Percentiles rank a stretch among this genome's conserved stretches.
Evolutionary conservation across 2,888 invertebrate genomes (phyloP).

Genomic region (Dicyrtomina minuta): DNA sequence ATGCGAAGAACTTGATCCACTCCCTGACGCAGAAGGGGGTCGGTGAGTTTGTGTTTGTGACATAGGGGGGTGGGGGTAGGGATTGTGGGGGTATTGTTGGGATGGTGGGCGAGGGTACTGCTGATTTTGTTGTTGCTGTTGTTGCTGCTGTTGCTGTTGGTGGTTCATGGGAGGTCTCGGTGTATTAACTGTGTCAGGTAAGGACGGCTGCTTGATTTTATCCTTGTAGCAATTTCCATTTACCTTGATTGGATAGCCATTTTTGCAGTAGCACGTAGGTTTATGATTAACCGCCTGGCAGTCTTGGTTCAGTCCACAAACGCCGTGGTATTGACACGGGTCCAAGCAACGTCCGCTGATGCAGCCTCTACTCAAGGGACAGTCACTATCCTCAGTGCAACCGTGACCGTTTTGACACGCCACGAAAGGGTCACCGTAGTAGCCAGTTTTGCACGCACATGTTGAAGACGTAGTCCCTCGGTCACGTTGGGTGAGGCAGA

Average conservation of each 20-base stretch:
- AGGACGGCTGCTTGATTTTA: too few relatives aligned
- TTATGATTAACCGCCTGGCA: conserved; percentile 17
- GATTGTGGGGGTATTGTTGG: neutral
- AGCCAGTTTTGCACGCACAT: conserved; percentile 21
- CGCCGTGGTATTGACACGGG: conserved; percentile 51
- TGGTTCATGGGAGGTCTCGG: too few relatives aligned
- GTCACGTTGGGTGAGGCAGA: neutral
- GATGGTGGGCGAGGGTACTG: too few relatives aligned
- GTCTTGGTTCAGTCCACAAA: conserved; percentile 24
- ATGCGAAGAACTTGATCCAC: too few relatives aligned
- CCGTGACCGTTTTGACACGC: conserved; percentile 72
- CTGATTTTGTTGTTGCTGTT: too few relatives aligned
- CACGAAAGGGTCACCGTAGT: conserved; percentile 75
- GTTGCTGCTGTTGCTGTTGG: too few relatives aligned
- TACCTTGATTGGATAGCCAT: conserved; percentile 42
- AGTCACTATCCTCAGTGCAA: conserved; percentile 76
- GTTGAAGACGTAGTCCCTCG: neutral
- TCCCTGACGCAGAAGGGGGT: too few relatives aligned
- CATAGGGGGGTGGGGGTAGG: neutral
- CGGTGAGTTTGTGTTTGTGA: too few relatives aligned
- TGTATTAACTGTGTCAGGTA: too few relatives aligned
- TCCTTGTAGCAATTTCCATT: conserved; percentile 24
- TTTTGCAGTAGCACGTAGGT: conserved; percentile 37
- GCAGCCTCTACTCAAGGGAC: conserved; percentile 62
- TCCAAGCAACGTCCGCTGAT: conserved; percentile 60